phyloP scores from a whole-genome alignment of 2,113 vertebrate genomes.

The Labeo rohita region DNA sequence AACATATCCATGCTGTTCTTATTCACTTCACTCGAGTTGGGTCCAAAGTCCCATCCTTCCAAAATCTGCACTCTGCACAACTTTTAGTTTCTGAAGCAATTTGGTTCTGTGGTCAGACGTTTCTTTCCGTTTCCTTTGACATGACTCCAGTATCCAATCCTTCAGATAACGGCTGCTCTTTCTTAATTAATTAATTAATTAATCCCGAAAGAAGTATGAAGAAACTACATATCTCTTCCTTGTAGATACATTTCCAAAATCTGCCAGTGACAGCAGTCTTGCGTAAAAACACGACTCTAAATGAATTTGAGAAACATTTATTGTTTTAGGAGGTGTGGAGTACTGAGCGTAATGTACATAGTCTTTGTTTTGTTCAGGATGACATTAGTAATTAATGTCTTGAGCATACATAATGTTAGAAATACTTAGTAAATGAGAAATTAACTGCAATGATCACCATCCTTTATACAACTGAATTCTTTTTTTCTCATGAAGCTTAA shows the following conservation, averaged over 20 bases:
- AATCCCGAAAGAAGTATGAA: too few relatives aligned
- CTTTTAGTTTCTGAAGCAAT: too few relatives aligned
- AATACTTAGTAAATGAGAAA: background rate
- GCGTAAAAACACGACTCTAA: background rate
- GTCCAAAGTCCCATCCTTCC: too few relatives aligned
- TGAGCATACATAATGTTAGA: background rate
- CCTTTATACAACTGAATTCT: conserved; percentile 25
- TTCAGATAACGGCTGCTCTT: too few relatives aligned
- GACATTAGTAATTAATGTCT: background rate
- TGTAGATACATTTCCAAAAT: background rate
- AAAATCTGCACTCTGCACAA: too few relatives aligned
- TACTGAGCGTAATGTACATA: background rate
- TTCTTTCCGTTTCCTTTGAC: too few relatives aligned
- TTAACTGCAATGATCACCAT: conserved; percentile 1
- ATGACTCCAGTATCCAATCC: too few relatives aligned
- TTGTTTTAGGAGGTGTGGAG: background rate
- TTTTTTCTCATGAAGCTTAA: conserved; percentile 29
- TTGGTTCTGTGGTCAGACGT: too few relatives aligned
- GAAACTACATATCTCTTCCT: too few relatives aligned
- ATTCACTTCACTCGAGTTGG: too few relatives aligned
- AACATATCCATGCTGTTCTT: too few relatives aligned
- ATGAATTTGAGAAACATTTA: background rate
- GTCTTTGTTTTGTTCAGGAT: background rate
- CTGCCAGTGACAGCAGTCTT: background rate
- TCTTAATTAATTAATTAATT: too few relatives aligned